Base-by-base conservation (phyloP, 2,113 vertebrate genomes). In the Rallus limicola region DNA sequence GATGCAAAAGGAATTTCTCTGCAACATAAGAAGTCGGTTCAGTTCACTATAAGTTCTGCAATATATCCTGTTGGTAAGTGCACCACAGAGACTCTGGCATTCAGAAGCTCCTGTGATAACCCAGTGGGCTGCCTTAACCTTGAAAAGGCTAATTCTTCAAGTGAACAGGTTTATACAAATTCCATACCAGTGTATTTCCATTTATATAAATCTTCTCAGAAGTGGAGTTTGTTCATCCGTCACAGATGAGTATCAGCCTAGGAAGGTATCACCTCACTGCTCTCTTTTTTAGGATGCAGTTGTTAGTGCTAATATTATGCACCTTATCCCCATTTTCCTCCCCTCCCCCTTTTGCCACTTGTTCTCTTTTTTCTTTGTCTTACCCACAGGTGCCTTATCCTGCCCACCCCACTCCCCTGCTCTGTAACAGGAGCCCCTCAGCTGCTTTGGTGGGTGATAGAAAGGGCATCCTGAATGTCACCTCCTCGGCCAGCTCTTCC, bases 391-490 rank as follows among this genome's bases (percentile, higher is more conserved):
- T 75, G 52, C 96, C 92, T 93, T 94, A 93, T 84, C 80, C 69
- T 95, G 88, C 90, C 88, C 70, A 64, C 91, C 93, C 95, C 94
- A 94, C 92, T 97, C 90, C 95, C 77, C 67, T 97, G 95, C 88
- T 90, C 75, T 94, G 98, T 98, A 98, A 98, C 93, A 90, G 85
- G 97, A 98, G 94, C 95, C 79, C 76, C 96, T 97, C 98, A 98
- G 97, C 98, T 98, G 97, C 97, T 96, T 76, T 89, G 77, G 82
- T 92, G 93, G 75, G 86, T 92, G 82, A 97, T 71, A 95, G 89
- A 90, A 98, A 97, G 95, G 96, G 69, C 90, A 96, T 95, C 63
- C 88, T 94, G 96, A 91, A 93, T 88, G 63, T 59, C 92, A 93
- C 58, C 55, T 52, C 86, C 94, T 80, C 21, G 14, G 90, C 71